Evolutionary conservation across 92 coral and sea anemone genomes (phyloP), one percentile per base, ranked within the genome.

Genomic region (Isaurus tuberculatus): DNA sequence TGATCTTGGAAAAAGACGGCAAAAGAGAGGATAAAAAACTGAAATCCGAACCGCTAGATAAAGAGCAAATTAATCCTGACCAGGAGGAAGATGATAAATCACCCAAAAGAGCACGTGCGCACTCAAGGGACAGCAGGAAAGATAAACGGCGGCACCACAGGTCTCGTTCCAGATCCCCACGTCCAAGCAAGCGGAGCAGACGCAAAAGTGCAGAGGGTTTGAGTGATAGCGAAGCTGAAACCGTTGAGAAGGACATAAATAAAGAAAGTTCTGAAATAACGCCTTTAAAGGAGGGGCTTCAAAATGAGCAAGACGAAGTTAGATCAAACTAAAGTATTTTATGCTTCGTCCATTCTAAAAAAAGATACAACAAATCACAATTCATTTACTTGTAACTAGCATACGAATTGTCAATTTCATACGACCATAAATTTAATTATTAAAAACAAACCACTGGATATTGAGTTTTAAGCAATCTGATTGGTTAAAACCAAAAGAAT

Each of bases 1-100:
- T 91, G 75, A 94, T 97, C 67, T 84, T 97, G 51, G 99, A 92
- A 34, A 97, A 97, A 89, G 99, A 92, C 15, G 68, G 55, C 26
- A 92, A 88, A 66, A 84, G 66, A 43, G 96, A 92, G 17, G 92
- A 94, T 65, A 94, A 94, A 83, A 94, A 94, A 92, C 61, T 87
- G 25, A 90, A 91, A 33, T 46, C 70, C 66, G 98, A 95, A 53
- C 89, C 90, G 64, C 83, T 81, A 2, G 94, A 89, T 36, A 93
- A 93, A 83, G 97, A 95, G 72, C 97, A 92, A 71, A 92, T 89
- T 5, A 90, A 95, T 65, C 92, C 92, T 11, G 94, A 91, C 48
- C 93, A 90, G 32, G 95, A 92, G 33, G 68, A 81, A n/a, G 95
- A 91, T 72, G 89, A 88, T 42, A 80, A 81, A 46, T 89, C 93